phyloP scores from a whole-genome alignment of 1,140 invertebrate species.

The Eufriesea mexicana region DNA sequence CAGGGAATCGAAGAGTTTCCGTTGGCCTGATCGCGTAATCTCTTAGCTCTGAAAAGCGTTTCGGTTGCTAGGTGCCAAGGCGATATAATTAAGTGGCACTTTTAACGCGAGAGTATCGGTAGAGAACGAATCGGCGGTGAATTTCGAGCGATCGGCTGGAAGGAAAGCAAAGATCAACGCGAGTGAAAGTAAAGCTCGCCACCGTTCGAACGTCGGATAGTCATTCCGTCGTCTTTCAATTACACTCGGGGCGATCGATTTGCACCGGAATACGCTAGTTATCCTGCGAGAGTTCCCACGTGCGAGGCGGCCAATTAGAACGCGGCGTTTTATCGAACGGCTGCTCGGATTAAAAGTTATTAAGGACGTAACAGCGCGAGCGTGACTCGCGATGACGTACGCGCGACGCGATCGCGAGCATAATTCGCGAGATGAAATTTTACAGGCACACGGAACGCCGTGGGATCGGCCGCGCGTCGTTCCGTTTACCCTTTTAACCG shows the following conservation, averaged over 20 bases:
- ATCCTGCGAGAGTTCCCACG: conserved; percentile 20
- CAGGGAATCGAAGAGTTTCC: not conserved
- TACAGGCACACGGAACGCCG: conserved; percentile 6
- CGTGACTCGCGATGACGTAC: not conserved
- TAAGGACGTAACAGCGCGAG: not conserved
- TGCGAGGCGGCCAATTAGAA: conserved; percentile 17
- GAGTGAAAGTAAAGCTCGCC: not conserved
- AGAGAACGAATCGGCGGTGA: not conserved
- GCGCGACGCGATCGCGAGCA: not conserved
- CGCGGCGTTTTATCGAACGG: conserved; percentile 4
- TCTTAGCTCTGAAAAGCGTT: not conserved
- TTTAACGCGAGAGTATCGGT: not conserved
- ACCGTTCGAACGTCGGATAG: too few relatives aligned
- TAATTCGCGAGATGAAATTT: conserved; percentile 24
- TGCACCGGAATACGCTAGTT: not conserved
- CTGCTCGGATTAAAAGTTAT: conserved; percentile 5
- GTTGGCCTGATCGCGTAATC: not conserved
- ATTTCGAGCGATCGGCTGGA: not conserved
- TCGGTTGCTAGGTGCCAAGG: not conserved
- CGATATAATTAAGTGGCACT: not conserved
- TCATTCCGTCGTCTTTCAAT: too few relatives aligned
- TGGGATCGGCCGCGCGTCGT: conserved; percentile 38
- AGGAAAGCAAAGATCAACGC: not conserved
- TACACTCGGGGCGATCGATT: not conserved
- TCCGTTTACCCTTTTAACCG: conserved; percentile 52